Percentiles rank a stretch among this genome's conserved stretches.
phyloP scores from a whole-genome alignment of 2,797 vertebrate genomes.

The Clarias fuscus region DNA sequence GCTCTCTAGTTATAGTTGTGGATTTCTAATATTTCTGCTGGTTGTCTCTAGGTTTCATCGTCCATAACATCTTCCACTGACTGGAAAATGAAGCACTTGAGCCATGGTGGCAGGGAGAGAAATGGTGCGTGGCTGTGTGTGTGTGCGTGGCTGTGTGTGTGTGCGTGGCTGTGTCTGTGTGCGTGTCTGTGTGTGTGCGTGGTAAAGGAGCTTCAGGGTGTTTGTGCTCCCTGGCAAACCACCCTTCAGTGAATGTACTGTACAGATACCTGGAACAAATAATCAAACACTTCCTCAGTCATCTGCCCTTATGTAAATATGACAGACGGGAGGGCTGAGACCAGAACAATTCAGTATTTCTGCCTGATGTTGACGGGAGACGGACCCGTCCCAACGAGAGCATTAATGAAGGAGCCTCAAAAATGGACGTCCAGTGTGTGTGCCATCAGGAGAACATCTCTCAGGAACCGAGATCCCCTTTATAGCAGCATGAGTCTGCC shows the following conservation, averaged over 20 bases:
- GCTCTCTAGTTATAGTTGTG: not conserved
- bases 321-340: constrained; percentile 50
- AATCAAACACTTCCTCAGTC: constrained; percentile 61
- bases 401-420: constrained; percentile 61
- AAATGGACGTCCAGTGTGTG: constrained; percentile 49
- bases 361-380: constrained; percentile 65
- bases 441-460: constrained; percentile 58
- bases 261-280: constrained; percentile 46
- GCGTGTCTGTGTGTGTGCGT: not conserved
- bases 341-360: constrained; percentile 73
- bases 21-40: not conserved
- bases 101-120: constrained; percentile 49
- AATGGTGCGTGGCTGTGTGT: not conserved
- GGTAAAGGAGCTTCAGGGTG: constrained; percentile 37
- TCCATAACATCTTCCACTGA: constrained; percentile 76
- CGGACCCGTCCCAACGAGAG: constrained; percentile 71
- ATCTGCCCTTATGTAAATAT: constrained; percentile 59
- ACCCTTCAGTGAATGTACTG: constrained; percentile 72
- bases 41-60: constrained; percentile 87
- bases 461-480: constrained; percentile 70
- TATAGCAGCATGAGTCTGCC: constrained; percentile 61
- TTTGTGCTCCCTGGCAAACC: constrained; percentile 64
- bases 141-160: no score
- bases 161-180: not conserved
- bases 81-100: constrained; percentile 74